phyloP scores from a whole-genome alignment of 1,140 invertebrate species.

The Luehdorfia chinensis region DNA sequence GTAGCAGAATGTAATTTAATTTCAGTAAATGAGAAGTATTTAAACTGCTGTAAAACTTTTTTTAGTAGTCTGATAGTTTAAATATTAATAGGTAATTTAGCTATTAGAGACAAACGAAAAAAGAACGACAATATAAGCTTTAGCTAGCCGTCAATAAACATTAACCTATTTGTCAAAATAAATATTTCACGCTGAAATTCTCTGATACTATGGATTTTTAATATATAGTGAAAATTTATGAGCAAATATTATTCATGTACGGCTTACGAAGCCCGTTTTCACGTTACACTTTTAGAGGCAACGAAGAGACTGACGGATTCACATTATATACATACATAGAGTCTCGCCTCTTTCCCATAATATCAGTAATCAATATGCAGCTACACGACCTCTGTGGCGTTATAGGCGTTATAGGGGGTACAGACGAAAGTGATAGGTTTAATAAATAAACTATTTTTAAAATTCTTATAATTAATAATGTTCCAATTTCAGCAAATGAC shows the following conservation, averaged over 20 bases:
- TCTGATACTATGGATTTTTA: not conserved
- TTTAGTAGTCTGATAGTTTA: too few relatives aligned
- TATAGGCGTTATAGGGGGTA: too few relatives aligned
- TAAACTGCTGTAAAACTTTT: not conserved
- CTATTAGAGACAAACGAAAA: too few relatives aligned
- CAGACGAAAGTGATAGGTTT: too few relatives aligned
- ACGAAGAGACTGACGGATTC: slow-evolving; percentile 22
- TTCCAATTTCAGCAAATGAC: too few relatives aligned
- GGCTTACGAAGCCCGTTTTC: slow-evolving; percentile 24
- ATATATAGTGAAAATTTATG: slow-evolving; percentile 21
- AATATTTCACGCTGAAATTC: not conserved
- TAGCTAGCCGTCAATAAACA: not conserved
- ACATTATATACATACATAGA: slow-evolving; percentile 13
- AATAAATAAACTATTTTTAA: too few relatives aligned
- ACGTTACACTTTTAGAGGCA: slow-evolving; percentile 24
- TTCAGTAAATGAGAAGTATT: slow-evolving; percentile 3
- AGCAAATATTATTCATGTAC: slow-evolving; percentile 30
- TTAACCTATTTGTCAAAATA: not conserved
- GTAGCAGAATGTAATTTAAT: slow-evolving; percentile 8
- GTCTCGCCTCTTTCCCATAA: too few relatives aligned
- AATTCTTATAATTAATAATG: too few relatives aligned
- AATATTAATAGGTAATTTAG: too few relatives aligned
- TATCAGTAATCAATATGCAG: slow-evolving; percentile 17
- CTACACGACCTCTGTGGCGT: not conserved
- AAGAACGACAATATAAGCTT: too few relatives aligned